Base-by-base conservation (phyloP, 2,888 invertebrate species). In the Busseola fusca region DNA sequence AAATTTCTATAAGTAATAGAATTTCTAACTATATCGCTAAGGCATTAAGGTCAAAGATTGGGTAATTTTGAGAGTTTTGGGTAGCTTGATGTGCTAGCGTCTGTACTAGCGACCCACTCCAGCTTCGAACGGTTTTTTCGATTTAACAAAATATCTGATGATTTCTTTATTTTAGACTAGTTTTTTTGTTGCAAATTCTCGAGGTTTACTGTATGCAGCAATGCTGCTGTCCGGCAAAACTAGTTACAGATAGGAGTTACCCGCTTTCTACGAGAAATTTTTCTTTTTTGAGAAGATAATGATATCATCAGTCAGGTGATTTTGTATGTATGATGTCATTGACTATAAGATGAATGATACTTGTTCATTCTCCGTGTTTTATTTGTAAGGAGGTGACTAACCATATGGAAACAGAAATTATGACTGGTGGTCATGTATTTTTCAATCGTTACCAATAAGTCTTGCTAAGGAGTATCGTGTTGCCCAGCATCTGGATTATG, bases 241-340 rank as follows among this genome's bases (percentile, higher is more conserved):
- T 9, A 30, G 27, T 5, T 25, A n/a, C 0, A 6, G 25, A 25
- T 52, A 3, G 40, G 0, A 40, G 40, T 12, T 40, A 16, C 1
- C 16, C 18, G 25, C 14, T 62, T 42, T 63, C 2, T n/a, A 48
- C 0, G 16, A 27, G 6, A 58, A 16, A 2, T 27, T 21, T 68
- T 42, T 5, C 0, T 40, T 18, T 9, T 27, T 72, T 34, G 34
- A 21, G 12, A 10, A 42, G 48, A 30, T 45, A 54, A 54, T 75
- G 52, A 59, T 40, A 48, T 48, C 52, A 75, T 67, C 73, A 40
- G 52, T 30, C 45, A 52, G 40, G 21, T 16, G 59, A 54, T 18
- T 25, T n/a, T n/a, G n/a, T n/a, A 6, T 1, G 45, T 30, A 59
- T 67, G 68, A 34, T 42, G 14, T 54, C 76, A 74, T 67, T 45